Conservation (phyloP, 2,113 vertebrate genomes). For the Cryptotis parvus region DNA sequence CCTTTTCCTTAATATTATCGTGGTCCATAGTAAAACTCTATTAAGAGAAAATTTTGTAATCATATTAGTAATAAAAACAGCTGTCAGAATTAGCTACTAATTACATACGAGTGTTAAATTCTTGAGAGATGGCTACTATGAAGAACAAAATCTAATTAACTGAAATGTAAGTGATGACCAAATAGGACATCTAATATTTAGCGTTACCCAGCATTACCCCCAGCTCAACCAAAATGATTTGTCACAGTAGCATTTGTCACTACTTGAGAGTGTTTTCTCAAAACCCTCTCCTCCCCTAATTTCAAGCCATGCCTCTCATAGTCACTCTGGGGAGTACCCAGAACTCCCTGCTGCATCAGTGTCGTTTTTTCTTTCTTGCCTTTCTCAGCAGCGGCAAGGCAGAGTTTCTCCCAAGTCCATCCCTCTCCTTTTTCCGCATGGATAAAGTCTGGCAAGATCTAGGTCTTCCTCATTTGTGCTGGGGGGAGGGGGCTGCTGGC, state of each 20-base stretch:
- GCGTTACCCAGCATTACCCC: too few relatives aligned
- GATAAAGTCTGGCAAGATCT: too few relatives aligned
- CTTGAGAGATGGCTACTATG: conserved; percentile 12
- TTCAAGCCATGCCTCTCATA: neutral
- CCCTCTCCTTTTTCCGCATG: too few relatives aligned
- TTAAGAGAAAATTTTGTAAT: too few relatives aligned
- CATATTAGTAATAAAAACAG: too few relatives aligned
- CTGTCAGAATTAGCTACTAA: neutral
- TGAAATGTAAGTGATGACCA: conserved; percentile 1
- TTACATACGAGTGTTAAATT: neutral
- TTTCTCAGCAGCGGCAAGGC: too few relatives aligned
- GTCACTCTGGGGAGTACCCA: too few relatives aligned
- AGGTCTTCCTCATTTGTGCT: too few relatives aligned
- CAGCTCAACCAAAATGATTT: neutral
- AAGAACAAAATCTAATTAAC: neutral
- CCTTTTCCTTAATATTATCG: neutral
- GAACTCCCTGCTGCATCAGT: too few relatives aligned
- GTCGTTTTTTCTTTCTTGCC: too few relatives aligned
- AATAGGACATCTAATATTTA: neutral
- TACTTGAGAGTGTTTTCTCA: neutral
- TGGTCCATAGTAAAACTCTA: neutral
- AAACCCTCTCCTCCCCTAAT: conserved; percentile 6
- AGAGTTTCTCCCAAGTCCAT: too few relatives aligned
- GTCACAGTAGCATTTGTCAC: neutral
- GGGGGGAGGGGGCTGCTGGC: too few relatives aligned